Evolutionary conservation across 2,113 vertebrate species (phyloP), one percentile per base, ranked within the genome.

Genomic region (Motacilla alba): DNA sequence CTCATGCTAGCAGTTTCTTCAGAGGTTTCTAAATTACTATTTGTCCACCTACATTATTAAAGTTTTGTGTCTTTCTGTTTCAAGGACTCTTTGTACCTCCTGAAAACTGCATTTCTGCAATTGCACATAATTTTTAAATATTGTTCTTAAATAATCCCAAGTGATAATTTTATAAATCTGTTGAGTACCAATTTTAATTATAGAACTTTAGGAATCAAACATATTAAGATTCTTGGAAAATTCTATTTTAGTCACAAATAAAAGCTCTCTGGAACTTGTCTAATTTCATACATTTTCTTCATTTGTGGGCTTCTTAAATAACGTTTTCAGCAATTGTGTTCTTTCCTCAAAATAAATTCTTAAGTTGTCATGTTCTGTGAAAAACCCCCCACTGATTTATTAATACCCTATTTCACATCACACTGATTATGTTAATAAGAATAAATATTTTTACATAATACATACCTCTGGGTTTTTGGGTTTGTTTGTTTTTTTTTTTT

Each of bases 31-130:
- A 91, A 95, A 94, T 95, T 89, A 91, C 26, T 80, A 31, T 95
- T 93, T 93, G 74, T 95, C 92, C 91, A 85, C 95, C 78, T 84
- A 94, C 87, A 27, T 93, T 53, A 80, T 95, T 94, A 96, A 90
- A 92, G 88, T 62, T 46, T 75, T 3, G 0, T 50, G 63, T 62
- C 52, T 83, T 93, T 90, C 35, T 1, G 0, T 85, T 94, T 76
- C 63, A 74, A 95, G 63, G 67, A 80, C 55, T 76, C 75, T 70
- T 80, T 91, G 82, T 80, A 41, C 68, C 28, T 93, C 46, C 55
- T 81, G 56, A 72, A 84, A 94, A 73, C 26, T 31, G 23, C 53
- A 20, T 58, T 74, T 44, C 26, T 83, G 47, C 58, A 20, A 30
- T 14, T 77, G 33, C 3, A 15, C 39, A 26, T 43, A 2, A 22